Percentiles rank a stretch among this genome's conserved stretches.
These are phyloP conservation scores for Falco novaeseelandiae DNA, from an alignment of 2,797 vertebrate genomes.

Conservation along the genomic window DNA sequence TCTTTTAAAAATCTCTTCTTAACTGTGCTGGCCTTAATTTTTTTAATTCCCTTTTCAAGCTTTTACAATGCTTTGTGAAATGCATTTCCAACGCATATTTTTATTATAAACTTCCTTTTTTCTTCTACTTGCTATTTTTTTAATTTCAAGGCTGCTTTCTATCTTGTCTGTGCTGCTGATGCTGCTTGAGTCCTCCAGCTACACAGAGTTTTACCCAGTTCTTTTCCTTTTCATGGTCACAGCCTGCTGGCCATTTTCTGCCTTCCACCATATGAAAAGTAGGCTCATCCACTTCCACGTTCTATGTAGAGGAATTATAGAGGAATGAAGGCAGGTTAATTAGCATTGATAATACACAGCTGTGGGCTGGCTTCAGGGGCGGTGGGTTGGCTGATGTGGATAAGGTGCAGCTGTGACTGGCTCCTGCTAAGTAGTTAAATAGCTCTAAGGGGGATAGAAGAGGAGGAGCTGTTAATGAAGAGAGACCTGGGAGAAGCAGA, in stretches of 20 bases:
- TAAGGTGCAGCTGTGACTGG: no score
- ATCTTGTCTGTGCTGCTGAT: neutral
- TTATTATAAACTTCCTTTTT: neutral
- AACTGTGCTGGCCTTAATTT: neutral
- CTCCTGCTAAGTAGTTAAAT: no score
- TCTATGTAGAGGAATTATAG: neutral
- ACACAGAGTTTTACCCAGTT: neutral
- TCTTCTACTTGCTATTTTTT: neutral
- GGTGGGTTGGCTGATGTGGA: no score
- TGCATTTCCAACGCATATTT: neutral
- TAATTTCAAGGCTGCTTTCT: neutral
- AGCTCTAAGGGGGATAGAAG: no score
- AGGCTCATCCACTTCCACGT: neutral
- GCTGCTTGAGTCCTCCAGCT: neutral
- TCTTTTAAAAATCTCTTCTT: neutral
- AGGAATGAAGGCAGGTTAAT: no score
- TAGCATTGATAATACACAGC: no score
- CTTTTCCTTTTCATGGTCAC: neutral
- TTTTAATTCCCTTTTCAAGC: neutral
- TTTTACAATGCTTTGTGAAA: neutral
- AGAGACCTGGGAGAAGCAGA: no score
- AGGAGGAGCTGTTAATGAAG: no score
- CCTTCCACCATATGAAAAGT: neutral
- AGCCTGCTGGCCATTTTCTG: neutral
- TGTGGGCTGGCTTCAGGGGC: no score